Percentiles rank a stretch among this genome's conserved stretches.
These are phyloP conservation scores for Sylvietta virens DNA, from an alignment of 2,113 vertebrate genomes.

Conservation along the genomic window DNA sequence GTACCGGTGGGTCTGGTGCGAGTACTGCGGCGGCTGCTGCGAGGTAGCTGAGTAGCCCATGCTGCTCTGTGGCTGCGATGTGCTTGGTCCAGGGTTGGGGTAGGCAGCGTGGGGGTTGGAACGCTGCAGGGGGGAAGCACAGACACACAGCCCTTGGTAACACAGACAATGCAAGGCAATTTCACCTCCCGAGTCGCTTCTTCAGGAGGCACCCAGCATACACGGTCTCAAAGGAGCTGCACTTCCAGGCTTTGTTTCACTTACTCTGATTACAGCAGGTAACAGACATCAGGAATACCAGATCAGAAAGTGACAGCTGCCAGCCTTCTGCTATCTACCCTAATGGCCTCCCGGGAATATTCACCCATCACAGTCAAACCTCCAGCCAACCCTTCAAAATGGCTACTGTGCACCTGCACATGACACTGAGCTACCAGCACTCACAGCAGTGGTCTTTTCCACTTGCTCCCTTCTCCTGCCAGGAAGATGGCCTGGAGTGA, in stretches of 20 bases:
- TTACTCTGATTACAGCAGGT: not conserved
- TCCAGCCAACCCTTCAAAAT: not conserved
- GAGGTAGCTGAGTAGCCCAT: constrained; percentile 99
- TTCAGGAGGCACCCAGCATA: not conserved
- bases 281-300: not conserved
- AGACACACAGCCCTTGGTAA: not conserved
- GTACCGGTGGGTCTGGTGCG: constrained; percentile 97
- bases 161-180: rapidly evolving
- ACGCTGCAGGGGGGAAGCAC: constrained; percentile 77
- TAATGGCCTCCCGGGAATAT: not conserved
- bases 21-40: constrained; percentile 99
- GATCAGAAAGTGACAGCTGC: not conserved
- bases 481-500: not conserved
- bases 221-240: not conserved
- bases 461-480: not conserved
- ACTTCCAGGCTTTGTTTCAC: not conserved
- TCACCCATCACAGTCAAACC: not conserved
- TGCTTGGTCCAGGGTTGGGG: constrained; percentile 99
- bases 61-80: constrained; percentile 99
- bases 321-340: not conserved
- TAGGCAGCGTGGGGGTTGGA: constrained; percentile 99
- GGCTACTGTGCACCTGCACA: rapidly evolving
- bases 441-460: rapidly evolving
- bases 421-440: not conserved
- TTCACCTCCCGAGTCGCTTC: not conserved